Conservation (phyloP, 2,888 invertebrate genomes). For the Drosophila paramelanica region DNA sequence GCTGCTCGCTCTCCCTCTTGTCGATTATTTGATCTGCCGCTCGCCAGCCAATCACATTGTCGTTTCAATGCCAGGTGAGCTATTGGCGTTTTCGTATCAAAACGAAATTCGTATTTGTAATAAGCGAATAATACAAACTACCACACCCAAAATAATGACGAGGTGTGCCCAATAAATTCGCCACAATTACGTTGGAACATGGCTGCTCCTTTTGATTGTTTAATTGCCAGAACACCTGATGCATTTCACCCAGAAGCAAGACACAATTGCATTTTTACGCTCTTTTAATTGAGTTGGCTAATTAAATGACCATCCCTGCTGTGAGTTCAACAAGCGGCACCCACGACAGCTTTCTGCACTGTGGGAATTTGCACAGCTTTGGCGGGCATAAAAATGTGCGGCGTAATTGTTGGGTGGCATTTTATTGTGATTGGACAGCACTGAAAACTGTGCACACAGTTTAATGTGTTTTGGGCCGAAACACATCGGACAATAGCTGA, state of each 20-base stretch:
- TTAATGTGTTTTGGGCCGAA: constrained; percentile 39
- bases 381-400: constrained; percentile 68
- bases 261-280: constrained; percentile 67
- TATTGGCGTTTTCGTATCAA: constrained; percentile 62
- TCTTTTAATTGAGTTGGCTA: constrained; percentile 78
- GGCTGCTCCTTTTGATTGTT: constrained; percentile 27
- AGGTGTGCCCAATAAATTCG: constrained; percentile 46
- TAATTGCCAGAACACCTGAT: constrained; percentile 70
- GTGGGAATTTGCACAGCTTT: constrained; percentile 75
- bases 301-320: constrained; percentile 61
- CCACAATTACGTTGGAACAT: background rate
- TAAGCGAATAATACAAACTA: constrained; percentile 27
- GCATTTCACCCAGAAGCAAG: constrained; percentile 33
- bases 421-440: constrained; percentile 73
- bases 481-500: constrained; percentile 24
- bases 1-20: constrained; percentile 41
- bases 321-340: constrained; percentile 5
- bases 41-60: constrained; percentile 69
- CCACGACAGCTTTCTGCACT: constrained; percentile 39
- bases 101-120: constrained; percentile 46
- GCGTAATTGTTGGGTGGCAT: constrained; percentile 71
- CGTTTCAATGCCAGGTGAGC: constrained; percentile 76
- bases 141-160: constrained; percentile 64
- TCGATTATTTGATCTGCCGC: constrained; percentile 71
- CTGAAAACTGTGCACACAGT: constrained; percentile 40